A percentile compares a stretch with the other conserved stretches of the same genome.
Evolutionary conservation across 2,113 vertebrate species (phyloP).

Genomic region (Uria lomvia): DNA sequence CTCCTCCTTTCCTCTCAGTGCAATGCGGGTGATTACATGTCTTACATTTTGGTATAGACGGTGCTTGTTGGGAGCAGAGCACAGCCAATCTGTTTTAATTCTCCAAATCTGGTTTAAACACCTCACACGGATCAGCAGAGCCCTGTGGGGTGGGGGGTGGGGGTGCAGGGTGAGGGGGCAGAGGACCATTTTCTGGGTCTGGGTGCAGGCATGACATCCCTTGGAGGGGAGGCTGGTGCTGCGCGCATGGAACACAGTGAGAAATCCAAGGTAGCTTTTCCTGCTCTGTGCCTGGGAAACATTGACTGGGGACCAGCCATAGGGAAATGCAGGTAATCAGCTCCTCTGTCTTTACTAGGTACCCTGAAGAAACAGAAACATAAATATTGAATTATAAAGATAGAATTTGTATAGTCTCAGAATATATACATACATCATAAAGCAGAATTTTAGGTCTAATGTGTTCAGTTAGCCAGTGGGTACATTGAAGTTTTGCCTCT

Average conservation of each 20-base stretch:
- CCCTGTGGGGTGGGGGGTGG: not conserved
- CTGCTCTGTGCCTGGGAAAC: not conserved
- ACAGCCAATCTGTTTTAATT: not conserved
- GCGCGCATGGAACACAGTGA: not conserved
- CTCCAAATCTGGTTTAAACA: not conserved
- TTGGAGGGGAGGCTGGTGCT: not conserved
- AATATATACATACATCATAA: not conserved
- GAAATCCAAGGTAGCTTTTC: not conserved
- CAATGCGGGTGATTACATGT: not conserved
- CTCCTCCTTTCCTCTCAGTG: not conserved
- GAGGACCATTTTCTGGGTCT: not conserved
- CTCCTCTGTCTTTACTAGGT: not conserved
- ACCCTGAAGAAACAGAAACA: not conserved
- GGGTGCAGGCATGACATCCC: not conserved
- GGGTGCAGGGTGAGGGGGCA: accelerated
- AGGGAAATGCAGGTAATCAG: not conserved
- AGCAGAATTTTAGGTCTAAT: not conserved
- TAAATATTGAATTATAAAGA: not conserved
- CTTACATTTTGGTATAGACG: not conserved
- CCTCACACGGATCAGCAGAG: not conserved
- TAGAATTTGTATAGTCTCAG: not conserved
- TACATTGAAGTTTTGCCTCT: not conserved
- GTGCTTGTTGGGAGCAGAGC: not conserved
- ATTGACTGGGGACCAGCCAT: not conserved
- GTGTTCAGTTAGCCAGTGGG: not conserved